Conservation (phyloP, 2,888 invertebrate species). For the Drosophila infuscata region DNA sequence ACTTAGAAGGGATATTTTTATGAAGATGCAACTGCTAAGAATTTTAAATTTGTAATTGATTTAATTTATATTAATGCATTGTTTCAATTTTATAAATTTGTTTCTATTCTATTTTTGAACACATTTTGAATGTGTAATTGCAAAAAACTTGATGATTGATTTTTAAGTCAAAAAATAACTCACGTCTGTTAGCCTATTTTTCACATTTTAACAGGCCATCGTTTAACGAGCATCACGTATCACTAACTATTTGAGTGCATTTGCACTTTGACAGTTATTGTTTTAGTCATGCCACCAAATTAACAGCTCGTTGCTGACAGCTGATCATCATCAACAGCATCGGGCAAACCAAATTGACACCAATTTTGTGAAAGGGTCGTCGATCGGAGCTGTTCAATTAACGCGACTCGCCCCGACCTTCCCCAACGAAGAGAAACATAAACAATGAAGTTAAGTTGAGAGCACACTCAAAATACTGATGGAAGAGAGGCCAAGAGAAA, state of each 20-base stretch:
- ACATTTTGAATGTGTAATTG: background rate
- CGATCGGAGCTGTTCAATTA: slow-evolving; percentile 52
- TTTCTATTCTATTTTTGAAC: background rate
- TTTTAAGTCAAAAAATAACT: background rate
- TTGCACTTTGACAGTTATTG: slow-evolving; percentile 26
- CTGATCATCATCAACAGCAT: slow-evolving; percentile 21
- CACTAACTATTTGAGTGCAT: slow-evolving; percentile 6
- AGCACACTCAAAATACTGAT: slow-evolving; percentile 18
- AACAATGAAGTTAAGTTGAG: slow-evolving; percentile 26
- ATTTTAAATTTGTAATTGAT: background rate
- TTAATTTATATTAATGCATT: background rate
- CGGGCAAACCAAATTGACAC: slow-evolving; percentile 59
- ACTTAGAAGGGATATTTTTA: too few species aligned
- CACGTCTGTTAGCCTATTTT: background rate
- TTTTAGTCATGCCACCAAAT: slow-evolving; percentile 46
- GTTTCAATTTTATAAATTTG: background rate
- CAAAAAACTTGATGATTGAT: background rate
- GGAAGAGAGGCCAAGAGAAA: background rate
- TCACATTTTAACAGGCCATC: background rate
- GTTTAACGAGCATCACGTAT: background rate
- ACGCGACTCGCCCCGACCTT: slow-evolving; percentile 69
- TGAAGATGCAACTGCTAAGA: too few species aligned
- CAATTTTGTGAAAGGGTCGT: slow-evolving; percentile 64
- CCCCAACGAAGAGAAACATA: slow-evolving; percentile 31
- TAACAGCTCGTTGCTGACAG: slow-evolving; percentile 29